Evolutionary conservation across 1,140 invertebrate genomes (phyloP).

Genomic region (Aphelinus atriplicis): DNA sequence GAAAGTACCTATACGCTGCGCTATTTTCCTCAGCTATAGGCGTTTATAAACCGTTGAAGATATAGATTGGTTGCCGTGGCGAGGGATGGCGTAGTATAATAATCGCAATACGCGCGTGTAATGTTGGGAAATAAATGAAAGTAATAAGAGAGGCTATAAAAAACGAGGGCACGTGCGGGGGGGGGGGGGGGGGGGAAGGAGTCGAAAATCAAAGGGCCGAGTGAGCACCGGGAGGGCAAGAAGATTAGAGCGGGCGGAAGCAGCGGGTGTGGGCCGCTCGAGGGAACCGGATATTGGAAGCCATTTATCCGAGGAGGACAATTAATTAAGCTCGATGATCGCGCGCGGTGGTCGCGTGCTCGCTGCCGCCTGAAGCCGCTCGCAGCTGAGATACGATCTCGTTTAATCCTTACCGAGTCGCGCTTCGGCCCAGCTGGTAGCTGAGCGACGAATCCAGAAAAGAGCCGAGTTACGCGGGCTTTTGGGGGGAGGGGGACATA

Average conservation of each 20-base stretch:
- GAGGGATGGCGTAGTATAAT: no score
- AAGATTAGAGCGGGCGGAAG: constrained; percentile 16
- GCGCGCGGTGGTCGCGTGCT: background rate
- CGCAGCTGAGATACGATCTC: background rate
- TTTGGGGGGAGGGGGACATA: background rate
- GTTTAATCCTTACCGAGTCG: background rate
- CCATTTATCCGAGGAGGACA: constrained; percentile 39
- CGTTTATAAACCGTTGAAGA: no score
- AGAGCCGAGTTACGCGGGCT: background rate
- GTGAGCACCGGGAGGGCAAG: background rate
- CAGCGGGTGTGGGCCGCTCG: background rate
- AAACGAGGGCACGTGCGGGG: background rate
- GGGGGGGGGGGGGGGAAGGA: background rate
- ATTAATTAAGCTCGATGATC: constrained; percentile 43
- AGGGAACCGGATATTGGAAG: constrained; percentile 45
- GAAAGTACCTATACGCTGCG: no score
- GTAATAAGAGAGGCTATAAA: no score
- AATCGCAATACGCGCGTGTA: no score
- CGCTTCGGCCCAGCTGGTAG: no score
- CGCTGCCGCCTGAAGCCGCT: background rate
- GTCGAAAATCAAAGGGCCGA: constrained; percentile 1
- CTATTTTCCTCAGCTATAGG: no score
- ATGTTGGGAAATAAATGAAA: no score
- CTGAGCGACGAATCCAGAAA: no score
- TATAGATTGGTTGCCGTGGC: no score